These are phyloP conservation scores for Cairina moschata DNA, from an alignment of 2,113 vertebrate genomes.

Conservation along the genomic window DNA sequence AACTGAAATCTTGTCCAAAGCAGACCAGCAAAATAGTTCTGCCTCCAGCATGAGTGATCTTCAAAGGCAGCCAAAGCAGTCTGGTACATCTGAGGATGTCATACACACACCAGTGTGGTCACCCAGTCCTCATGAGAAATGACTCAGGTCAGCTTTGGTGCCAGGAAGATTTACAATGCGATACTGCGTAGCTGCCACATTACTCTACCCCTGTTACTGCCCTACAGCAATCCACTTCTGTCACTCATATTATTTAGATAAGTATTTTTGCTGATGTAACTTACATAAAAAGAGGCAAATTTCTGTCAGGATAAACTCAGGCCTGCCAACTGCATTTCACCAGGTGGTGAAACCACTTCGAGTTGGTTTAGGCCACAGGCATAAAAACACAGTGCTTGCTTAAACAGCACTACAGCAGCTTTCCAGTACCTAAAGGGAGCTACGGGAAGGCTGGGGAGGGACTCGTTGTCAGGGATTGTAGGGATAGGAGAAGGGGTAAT, in stretches of 20 bases:
- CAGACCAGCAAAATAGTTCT: background rate
- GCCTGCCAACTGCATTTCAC: fast-evolving
- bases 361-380: fast-evolving
- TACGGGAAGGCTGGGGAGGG: background rate
- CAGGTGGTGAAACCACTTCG: background rate
- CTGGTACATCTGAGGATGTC: background rate
- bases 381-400: background rate
- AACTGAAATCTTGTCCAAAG: slow-evolving; percentile 3
- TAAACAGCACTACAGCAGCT: background rate
- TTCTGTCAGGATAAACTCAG: background rate
- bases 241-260: background rate
- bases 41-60: background rate
- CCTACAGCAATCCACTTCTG: background rate
- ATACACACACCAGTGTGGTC: fast-evolving
- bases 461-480: background rate
- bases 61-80: fast-evolving
- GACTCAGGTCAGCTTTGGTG: background rate
- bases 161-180: background rate
- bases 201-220: background rate
- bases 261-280: background rate
- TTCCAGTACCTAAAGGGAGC: background rate
- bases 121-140: background rate
- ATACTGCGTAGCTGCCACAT: too few species aligned
- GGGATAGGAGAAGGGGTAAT: background rate
- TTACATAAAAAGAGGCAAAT: background rate